phyloP scores from a whole-genome alignment of 2,797 vertebrate genomes.

The Vireo griseus region DNA sequence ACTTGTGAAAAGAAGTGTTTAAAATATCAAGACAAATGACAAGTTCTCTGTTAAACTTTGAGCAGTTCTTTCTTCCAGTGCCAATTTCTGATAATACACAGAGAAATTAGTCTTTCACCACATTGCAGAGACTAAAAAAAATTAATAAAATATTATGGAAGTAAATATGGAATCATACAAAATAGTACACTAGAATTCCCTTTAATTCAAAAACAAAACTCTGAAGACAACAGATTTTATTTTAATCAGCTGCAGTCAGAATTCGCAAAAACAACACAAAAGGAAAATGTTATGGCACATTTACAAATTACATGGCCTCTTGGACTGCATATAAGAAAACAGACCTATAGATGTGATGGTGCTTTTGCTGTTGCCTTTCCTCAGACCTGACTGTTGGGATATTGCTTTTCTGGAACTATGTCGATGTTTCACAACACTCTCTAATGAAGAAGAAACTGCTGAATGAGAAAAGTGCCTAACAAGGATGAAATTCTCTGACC shows the following conservation, averaged over 20 bases:
- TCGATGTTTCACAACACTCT: background rate
- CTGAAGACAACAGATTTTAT: background rate
- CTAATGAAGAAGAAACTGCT: constrained; percentile 17
- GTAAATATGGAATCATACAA: background rate
- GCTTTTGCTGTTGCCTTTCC: background rate
- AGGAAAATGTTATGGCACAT: background rate
- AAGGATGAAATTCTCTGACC: constrained; percentile 28
- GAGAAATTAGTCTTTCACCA: background rate
- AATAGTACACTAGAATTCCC: background rate
- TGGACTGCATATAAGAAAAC: background rate
- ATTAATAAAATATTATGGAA: background rate
- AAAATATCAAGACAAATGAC: background rate
- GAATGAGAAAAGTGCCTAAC: background rate
- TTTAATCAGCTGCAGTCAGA: background rate
- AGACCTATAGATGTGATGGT: background rate
- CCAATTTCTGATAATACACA: background rate
- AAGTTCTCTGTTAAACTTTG: background rate
- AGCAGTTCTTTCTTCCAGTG: background rate
- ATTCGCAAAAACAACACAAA: background rate
- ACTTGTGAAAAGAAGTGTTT: background rate
- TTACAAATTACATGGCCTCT: background rate
- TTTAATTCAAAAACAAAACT: background rate
- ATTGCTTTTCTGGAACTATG: background rate
- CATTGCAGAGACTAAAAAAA: background rate
- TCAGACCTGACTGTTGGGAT: background rate